Percentiles rank a stretch among this genome's conserved stretches.
Evolutionary conservation across 2,113 vertebrate species (phyloP).

Genomic region (Equus przewalskii): DNA sequence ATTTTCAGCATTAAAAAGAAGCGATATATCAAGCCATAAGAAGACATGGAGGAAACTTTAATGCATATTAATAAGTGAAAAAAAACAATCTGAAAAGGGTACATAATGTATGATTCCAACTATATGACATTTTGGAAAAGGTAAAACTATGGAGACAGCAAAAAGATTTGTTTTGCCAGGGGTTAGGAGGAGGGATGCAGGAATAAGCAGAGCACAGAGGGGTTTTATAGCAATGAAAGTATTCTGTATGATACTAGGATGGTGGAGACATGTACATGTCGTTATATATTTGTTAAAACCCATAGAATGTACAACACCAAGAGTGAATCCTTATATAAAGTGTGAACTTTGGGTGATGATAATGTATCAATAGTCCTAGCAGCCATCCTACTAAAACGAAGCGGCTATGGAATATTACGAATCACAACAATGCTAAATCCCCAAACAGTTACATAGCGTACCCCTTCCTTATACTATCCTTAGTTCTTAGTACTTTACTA

Average conservation of each 20-base stretch:
- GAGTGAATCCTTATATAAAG: not conserved
- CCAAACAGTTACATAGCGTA: too few species aligned
- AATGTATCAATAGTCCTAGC: not conserved
- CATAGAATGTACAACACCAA: not conserved
- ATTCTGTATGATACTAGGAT: not conserved
- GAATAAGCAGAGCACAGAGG: not conserved
- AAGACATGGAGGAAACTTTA: not conserved
- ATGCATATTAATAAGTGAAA: not conserved
- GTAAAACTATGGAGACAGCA: not conserved
- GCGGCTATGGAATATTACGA: too few species aligned
- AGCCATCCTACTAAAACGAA: too few species aligned
- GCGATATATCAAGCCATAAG: not conserved
- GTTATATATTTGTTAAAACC: not conserved
- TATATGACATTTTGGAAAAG: not conserved
- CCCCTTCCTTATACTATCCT: too few species aligned
- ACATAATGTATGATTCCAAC: not conserved
- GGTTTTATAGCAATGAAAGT: not conserved
- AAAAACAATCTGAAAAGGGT: not conserved
- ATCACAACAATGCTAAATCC: too few species aligned
- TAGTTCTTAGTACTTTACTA: too few species aligned
- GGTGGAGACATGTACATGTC: not conserved
- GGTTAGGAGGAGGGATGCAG: not conserved
- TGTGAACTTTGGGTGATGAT: not conserved
- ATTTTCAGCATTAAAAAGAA: not conserved
- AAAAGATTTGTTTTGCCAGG: not conserved